These are phyloP conservation scores for Pristionchus maxplancki DNA, from an alignment of 2,888 invertebrate genomes.

Conservation along the genomic window DNA sequence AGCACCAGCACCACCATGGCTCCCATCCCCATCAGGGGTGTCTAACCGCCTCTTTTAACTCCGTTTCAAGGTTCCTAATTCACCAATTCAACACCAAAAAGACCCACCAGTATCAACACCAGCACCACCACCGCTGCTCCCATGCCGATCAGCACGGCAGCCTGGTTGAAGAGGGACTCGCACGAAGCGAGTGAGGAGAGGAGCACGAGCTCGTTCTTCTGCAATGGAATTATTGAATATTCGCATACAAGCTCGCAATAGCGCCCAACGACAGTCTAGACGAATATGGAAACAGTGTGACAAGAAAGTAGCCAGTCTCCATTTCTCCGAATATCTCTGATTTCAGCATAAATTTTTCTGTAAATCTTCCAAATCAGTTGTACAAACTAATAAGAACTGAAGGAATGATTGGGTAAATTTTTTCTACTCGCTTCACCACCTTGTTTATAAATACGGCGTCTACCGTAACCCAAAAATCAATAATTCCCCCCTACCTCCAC, in stretches of 20 bases:
- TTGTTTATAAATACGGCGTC: too few relatives aligned
- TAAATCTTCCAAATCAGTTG: too few relatives aligned
- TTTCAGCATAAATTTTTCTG: too few relatives aligned
- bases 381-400: too few relatives aligned
- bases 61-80: too few relatives aligned
- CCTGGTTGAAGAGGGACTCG: conserved; percentile 1
- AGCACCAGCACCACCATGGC: too few relatives aligned
- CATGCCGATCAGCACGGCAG: not conserved
- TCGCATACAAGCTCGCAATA: not conserved
- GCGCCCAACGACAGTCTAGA: not conserved
- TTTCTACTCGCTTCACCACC: too few relatives aligned
- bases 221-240: not conserved
- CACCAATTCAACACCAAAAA: not conserved
- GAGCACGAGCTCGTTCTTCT: not conserved
- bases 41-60: too few relatives aligned
- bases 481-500: not conserved
- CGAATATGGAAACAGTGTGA: too few relatives aligned
- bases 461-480: not conserved
- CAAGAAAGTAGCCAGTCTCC: not conserved
- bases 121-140: not conserved
- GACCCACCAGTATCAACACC: not conserved
- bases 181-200: not conserved
- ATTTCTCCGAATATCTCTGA: too few relatives aligned
- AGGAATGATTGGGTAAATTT: too few relatives aligned
- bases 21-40: too few relatives aligned